A percentile compares a stretch with the other conserved stretches of the same genome.
Conservation (phyloP, 2,888 invertebrate genomes). For the Melinaea menophilus region DNA sequence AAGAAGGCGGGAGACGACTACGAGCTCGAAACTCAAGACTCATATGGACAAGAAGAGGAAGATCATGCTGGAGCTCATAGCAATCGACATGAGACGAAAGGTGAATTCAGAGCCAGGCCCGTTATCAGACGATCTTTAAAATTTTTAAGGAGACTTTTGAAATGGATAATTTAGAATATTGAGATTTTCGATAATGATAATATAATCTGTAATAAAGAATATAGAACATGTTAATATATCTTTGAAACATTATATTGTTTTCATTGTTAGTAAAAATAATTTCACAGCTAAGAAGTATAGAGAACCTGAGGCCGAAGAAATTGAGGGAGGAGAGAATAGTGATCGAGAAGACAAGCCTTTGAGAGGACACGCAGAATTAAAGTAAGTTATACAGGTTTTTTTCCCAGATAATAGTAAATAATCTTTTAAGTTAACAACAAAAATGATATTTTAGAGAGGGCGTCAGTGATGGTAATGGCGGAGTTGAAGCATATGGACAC, state of each 20-base stretch:
- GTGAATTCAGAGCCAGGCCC: slow-evolving; percentile 46
- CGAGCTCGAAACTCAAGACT: slow-evolving; percentile 82
- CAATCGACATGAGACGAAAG: slow-evolving; percentile 60
- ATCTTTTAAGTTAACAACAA: not conserved
- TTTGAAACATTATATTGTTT: not conserved
- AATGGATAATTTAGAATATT: slow-evolving; percentile 44
- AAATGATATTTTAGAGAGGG: slow-evolving; percentile 48
- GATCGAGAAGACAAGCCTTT: slow-evolving; percentile 36
- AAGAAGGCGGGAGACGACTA: slow-evolving; percentile 85
- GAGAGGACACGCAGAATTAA: slow-evolving; percentile 53
- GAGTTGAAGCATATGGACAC: slow-evolving; percentile 64
- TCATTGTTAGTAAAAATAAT: slow-evolving; percentile 14
- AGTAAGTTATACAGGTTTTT: slow-evolving; percentile 41
- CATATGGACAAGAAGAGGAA: slow-evolving; percentile 78
- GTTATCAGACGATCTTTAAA: slow-evolving; percentile 52
- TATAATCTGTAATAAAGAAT: not conserved
- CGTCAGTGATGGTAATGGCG: slow-evolving; percentile 63
- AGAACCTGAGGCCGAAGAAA: slow-evolving; percentile 36
- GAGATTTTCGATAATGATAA: slow-evolving; percentile 1
- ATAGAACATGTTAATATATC: too few relatives aligned
- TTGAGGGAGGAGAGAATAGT: slow-evolving; percentile 34
- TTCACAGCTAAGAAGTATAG: slow-evolving; percentile 40
- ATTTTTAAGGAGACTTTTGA: slow-evolving; percentile 46
- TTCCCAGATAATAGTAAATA: too few relatives aligned
- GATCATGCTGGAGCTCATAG: slow-evolving; percentile 69